Evolutionary conservation across 2,113 vertebrate genomes (phyloP), one percentile per base, ranked within the genome.

Genomic region (Anser brachyrhynchus): DNA sequence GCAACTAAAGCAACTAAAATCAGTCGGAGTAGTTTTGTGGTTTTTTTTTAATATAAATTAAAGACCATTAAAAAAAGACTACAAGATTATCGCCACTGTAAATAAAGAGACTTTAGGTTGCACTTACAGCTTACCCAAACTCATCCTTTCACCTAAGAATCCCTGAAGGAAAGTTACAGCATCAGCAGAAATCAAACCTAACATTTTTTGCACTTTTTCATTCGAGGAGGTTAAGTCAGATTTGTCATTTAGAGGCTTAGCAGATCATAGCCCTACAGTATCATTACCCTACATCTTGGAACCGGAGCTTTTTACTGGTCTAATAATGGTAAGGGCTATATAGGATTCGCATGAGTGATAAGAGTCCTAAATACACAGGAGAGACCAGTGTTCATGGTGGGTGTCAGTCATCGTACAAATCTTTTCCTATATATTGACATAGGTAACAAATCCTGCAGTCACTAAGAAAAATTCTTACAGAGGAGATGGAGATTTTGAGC

Each of bases 401-500:
- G 44, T 84, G 44, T 85, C 66, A 76, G 71, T 78, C 67, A 91
- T 1, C 21, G 44, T 52, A 65, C 78, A 90, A 54, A 92, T 72
- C 37, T 44, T 59, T 78, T 44, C n/a, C 12, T 51, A 39, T 21
- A 20, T 11, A 74, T 41, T 85, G 90, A 78, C 92, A 85, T 9
- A 39, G 41, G 65, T 70, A 89, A 83, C 31, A 87, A 91, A 62
- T 57, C 62, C 21, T 44, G 26, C 0, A 58, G 66, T 54, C 59
- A 51, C 70, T 20, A 84, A 31, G 33, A 89, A 75, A 92, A 92
- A 59, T 67, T 89, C 72, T 88, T 73, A 54, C 31, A 77, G 95
- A 84, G 52, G 43, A 93, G 90, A 90, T 65, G 64, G 66, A 76
- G 95, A 89, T 88, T 92, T 64, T 69, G 78, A 93, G 41, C 59